phyloP scores from a whole-genome alignment of 2,888 invertebrate species.

The Rhyacophila evoluta region DNA sequence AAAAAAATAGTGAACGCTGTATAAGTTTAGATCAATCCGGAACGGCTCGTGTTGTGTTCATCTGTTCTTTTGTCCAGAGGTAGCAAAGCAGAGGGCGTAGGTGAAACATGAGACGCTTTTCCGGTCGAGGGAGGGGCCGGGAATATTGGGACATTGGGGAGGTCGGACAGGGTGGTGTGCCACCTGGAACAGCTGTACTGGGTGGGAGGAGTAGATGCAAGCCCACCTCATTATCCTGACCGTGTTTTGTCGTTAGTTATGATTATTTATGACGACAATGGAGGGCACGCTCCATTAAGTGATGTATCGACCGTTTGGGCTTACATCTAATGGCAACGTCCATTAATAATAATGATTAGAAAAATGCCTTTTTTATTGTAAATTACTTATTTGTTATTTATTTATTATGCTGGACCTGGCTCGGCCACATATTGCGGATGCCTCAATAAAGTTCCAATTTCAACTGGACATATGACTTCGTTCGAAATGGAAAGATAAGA shows the following conservation, averaged over 20 bases:
- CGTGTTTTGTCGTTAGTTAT: slow-evolving; percentile 33
- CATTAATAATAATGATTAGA: no score
- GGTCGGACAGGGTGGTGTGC: slow-evolving; percentile 25
- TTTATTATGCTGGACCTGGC: no score
- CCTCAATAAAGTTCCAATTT: no score
- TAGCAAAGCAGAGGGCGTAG: slow-evolving; percentile 8
- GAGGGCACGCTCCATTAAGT: not conserved
- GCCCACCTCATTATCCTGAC: slow-evolving; percentile 43
- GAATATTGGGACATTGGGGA: not conserved
- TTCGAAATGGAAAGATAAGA: no score
- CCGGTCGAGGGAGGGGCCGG: slow-evolving; percentile 1
- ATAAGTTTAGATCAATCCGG: not conserved
- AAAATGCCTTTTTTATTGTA: no score
- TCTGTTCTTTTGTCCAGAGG: slow-evolving; percentile 3
- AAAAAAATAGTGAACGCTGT: not conserved
- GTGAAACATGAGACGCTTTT: slow-evolving; percentile 8
- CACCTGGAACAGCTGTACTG: slow-evolving; percentile 44
- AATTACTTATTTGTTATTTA: no score
- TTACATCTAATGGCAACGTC: not conserved
- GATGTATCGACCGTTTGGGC: not conserved
- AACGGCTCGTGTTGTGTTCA: slow-evolving; percentile 5
- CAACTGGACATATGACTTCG: no score
- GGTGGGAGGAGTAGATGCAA: slow-evolving; percentile 33
- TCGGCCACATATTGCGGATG: no score
- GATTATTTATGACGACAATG: slow-evolving; percentile 17